Evolutionary conservation across 2,113 vertebrate genomes (phyloP).

Genomic region (Sturnus vulgaris): DNA sequence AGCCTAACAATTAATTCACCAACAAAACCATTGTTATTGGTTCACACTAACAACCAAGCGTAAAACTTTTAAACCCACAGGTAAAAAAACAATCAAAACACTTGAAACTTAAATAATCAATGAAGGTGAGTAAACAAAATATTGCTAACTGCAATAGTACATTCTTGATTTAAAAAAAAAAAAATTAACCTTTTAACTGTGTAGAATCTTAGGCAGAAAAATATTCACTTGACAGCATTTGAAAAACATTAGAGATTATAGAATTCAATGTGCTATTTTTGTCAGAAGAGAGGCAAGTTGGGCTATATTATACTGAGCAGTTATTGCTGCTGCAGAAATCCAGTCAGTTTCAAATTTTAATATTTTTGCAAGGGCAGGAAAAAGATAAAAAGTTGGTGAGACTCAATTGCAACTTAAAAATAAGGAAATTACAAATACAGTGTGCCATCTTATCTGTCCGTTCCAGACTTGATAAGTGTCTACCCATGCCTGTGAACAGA

Average conservation of each 20-base stretch:
- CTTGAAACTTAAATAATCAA: neutral
- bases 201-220: neutral
- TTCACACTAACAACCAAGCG: neutral
- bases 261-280: neutral
- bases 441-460: neutral
- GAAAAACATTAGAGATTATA: neutral
- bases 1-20: neutral
- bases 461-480: neutral
- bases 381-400: neutral
- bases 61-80: neutral
- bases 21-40: neutral
- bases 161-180: neutral
- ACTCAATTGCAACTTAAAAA: neutral
- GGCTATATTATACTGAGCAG: neutral
- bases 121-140: neutral
- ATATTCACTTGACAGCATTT: neutral
- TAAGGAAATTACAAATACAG: neutral
- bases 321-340: neutral
- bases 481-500: neutral
- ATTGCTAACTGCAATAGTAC: neutral
- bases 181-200: neutral
- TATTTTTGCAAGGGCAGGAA: neutral
- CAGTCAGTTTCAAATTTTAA: slow-evolving; percentile 6
- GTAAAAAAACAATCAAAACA: neutral
- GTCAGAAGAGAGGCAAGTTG: neutral